A percentile compares a stretch with the other conserved stretches of the same genome.
phyloP scores from a whole-genome alignment of 2,797 vertebrate genomes.

The Bovichtus diacanthus region DNA sequence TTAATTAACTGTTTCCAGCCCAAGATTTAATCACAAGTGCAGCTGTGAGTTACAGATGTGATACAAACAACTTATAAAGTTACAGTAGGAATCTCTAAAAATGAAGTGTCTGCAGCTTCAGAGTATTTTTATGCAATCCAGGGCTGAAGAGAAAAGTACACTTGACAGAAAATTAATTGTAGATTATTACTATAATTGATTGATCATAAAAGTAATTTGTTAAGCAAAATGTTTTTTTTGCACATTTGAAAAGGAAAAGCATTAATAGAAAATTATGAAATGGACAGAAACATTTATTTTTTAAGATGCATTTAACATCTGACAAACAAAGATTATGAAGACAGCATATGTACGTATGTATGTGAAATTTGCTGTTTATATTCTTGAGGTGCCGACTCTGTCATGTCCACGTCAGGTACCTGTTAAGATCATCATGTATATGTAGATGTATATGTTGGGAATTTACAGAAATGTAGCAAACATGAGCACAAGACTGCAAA shows the following conservation, averaged over 20 bases:
- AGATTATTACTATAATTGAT: too few species aligned
- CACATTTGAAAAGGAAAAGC: background rate
- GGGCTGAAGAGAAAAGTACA: background rate
- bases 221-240: background rate
- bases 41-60: background rate
- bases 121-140: conserved; percentile 1
- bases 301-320: background rate
- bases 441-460: background rate
- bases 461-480: background rate
- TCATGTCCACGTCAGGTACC: background rate
- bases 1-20: conserved; percentile 29
- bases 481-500: conserved; percentile 8
- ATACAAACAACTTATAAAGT: background rate
- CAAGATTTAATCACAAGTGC: conserved; percentile 17
- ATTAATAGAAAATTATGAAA: too few species aligned
- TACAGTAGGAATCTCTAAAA: background rate
- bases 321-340: background rate
- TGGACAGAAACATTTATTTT: too few species aligned
- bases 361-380: background rate
- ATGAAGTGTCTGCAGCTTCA: background rate
- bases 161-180: background rate
- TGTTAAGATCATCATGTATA: background rate
- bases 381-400: background rate
- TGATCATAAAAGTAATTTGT: background rate
- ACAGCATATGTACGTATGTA: background rate